Evolutionary conservation across 2,888 invertebrate species (phyloP).

Genomic region (Trachelus tabidus): DNA sequence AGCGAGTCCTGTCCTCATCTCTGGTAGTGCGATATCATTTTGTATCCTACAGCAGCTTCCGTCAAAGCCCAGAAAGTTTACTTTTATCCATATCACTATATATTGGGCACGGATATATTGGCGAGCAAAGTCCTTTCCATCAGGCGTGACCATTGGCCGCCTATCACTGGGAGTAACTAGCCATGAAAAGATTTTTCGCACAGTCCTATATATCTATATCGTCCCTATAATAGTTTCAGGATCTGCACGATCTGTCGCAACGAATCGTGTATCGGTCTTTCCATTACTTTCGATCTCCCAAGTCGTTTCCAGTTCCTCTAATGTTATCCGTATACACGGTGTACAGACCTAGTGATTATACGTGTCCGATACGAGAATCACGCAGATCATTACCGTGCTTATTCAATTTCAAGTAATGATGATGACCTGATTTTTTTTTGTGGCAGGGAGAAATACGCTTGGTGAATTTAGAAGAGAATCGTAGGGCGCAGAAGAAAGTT

Average conservation of each 20-base stretch:
- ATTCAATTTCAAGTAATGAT: too few relatives aligned
- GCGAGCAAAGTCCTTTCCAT: slow-evolving; percentile 31
- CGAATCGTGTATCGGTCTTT: slow-evolving; percentile 20
- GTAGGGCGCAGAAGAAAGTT: not conserved
- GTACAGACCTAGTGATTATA: too few relatives aligned
- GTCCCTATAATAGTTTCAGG: slow-evolving; percentile 26
- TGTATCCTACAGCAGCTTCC: not conserved
- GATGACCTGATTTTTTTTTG: too few relatives aligned
- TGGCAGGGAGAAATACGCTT: too few relatives aligned
- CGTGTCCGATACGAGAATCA: not conserved
- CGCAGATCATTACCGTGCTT: too few relatives aligned
- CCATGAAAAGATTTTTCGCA: slow-evolving; percentile 15
- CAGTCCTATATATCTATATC: slow-evolving; percentile 23
- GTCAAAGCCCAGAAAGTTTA: not conserved
- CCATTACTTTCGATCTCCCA: not conserved
- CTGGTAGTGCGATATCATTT: not conserved
- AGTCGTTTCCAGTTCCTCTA: not conserved
- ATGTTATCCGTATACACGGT: not conserved
- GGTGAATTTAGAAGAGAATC: too few relatives aligned
- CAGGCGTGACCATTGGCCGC: slow-evolving; percentile 59
- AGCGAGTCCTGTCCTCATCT: not conserved
- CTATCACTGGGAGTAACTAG: slow-evolving; percentile 41
- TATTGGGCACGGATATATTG: not conserved
- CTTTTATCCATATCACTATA: not conserved
- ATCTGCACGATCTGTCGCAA: slow-evolving; percentile 47